A percentile compares a stretch with the other conserved stretches of the same genome.
Evolutionary conservation across 2,113 vertebrate genomes (phyloP).

Genomic region (Megaceryle maxima): DNA sequence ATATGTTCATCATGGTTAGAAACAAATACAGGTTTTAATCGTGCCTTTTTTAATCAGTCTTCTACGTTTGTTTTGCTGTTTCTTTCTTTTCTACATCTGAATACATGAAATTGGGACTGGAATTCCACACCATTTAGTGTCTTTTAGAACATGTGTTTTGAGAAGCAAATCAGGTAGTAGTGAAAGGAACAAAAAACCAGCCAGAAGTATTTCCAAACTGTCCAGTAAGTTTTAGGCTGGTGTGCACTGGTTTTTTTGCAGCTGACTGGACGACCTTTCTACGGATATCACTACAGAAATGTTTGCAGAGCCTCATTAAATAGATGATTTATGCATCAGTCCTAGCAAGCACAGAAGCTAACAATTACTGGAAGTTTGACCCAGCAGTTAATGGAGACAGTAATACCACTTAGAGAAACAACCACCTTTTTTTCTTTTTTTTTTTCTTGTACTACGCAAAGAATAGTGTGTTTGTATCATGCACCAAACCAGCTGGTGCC

Average conservation of each 20-base stretch:
- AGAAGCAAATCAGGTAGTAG: background rate
- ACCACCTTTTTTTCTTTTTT: background rate
- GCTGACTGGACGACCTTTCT: background rate
- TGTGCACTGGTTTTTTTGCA: background rate
- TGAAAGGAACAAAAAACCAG: background rate
- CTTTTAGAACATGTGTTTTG: background rate
- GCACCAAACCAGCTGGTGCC: background rate
- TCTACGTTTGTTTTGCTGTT: background rate
- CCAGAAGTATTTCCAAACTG: background rate
- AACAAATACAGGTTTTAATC: background rate
- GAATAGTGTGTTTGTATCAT: background rate
- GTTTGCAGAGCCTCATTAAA: background rate
- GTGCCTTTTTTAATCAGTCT: background rate
- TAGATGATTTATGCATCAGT: conserved; percentile 2
- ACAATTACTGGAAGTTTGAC: conserved; percentile 55
- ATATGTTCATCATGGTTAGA: background rate
- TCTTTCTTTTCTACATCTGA: background rate
- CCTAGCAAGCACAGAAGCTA: background rate
- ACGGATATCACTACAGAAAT: background rate
- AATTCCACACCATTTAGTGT: background rate
- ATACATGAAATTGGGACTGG: background rate
- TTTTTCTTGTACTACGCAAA: background rate
- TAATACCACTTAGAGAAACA: conserved; percentile 25
- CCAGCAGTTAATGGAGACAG: conserved; percentile 7
- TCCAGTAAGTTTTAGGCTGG: background rate